Base-by-base conservation (phyloP, 1,140 invertebrate species). In the Ladona fulva region DNA sequence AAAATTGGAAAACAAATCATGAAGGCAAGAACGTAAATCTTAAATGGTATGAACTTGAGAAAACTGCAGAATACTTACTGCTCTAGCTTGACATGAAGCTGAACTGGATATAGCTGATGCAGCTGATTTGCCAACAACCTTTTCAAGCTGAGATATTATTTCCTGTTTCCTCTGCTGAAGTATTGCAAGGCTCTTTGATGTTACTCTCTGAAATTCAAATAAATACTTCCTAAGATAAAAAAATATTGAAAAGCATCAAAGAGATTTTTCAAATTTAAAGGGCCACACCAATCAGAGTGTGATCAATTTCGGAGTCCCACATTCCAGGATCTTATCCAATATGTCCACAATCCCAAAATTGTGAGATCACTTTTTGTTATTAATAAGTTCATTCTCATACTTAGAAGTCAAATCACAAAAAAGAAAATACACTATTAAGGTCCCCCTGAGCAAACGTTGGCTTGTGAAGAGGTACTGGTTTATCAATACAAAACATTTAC, bases 131-230 rank as follows among this genome's bases (percentile, higher is more conserved):
- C 87, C 87, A 42, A 90, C 87, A 66, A 91, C 89, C 80, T 90
- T 90, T 81, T 91, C 90, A 24, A 92, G 81, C 78, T 92, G 91
- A 80, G 86, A 87, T 29, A 92, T 85, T 59, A 93, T 89, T 80
- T 92, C 90, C 83, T 90, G 88, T 81, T 88, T 91, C 19, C 90
- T 85, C 80, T 92, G 90, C 77, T 91, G 86, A 25, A 93, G 83
- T 79, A 90, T 87, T 7, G 89, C 88, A 52, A 91, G 52, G n/a
- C 52, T 66, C 14, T 89, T 89, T 5, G 86, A 83, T 44, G 85
- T 87, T 77, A 87, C 84, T 76, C 87, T 85, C 83, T 87, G 80
- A 19, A 80, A 78, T 25, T 74, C 1, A 74, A 75, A 59, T 12
- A 79, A 6, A 19, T 66, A 66, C 8, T 37, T 37, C 8, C 1